Evolutionary conservation across 2,113 vertebrate genomes (phyloP).

Genomic region (Ivindomyrus marchei): DNA sequence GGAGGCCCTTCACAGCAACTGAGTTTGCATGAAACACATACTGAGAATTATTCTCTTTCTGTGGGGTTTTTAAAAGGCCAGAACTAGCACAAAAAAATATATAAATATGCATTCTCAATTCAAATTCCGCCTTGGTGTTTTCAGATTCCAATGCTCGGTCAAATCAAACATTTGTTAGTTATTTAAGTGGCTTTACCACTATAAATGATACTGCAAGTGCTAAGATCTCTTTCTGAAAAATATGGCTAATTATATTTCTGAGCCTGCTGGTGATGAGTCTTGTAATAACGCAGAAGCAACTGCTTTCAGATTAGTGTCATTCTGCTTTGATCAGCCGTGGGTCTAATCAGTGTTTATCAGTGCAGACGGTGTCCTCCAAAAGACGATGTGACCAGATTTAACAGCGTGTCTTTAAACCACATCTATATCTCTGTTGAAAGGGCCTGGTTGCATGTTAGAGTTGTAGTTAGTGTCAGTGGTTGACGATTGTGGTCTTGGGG

Average conservation of each 20-base stretch:
- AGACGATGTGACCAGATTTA: background rate
- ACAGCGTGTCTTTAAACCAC: background rate
- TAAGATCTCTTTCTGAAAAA: background rate
- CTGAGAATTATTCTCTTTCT: background rate
- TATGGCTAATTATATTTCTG: background rate
- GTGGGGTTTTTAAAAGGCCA: background rate
- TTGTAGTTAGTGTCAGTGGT: background rate
- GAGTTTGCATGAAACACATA: background rate
- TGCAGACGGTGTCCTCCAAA: background rate
- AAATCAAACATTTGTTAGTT: background rate
- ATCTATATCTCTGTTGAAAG: background rate
- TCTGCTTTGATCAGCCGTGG: background rate
- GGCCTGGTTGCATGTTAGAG: background rate
- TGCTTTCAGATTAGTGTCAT: conserved; percentile 3
- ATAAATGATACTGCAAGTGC: background rate
- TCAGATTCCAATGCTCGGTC: background rate
- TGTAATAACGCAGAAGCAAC: background rate
- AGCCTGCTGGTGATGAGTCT: background rate
- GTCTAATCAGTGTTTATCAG: conserved; percentile 7
- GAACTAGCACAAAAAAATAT: background rate
- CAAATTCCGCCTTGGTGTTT: background rate
- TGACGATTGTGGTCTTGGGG: background rate
- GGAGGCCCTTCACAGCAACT: background rate
- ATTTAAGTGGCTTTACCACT: background rate
- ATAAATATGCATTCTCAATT: background rate